Base-by-base conservation (phyloP, 2,888 invertebrate genomes). In the Xanthorhoe designata region DNA sequence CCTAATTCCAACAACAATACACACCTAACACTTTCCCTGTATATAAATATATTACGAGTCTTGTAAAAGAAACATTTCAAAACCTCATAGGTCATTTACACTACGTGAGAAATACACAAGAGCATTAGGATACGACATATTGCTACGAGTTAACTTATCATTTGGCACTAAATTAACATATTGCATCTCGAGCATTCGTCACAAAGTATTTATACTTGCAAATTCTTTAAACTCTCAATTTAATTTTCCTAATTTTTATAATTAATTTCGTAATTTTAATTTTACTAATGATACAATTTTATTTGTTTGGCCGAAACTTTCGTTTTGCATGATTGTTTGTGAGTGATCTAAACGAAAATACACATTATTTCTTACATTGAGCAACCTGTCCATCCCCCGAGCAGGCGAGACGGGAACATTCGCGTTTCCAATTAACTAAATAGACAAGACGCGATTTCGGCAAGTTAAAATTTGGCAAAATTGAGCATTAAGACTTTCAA, bases 151-250 rank as follows among this genome's bases (percentile, higher is more conserved):
- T 91, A 92, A 93, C 90, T 92, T 92, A 92, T 92, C 92, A 92
- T 93, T 93, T 93, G 93, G 93, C 93, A 93, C 93, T 92, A 93
- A 92, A 92, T 89, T 92, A 92, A 92, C 91, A 91, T 93, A 93
- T 92, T 92, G 92, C 92, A 91, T 91, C 87, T 89, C 91, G 91
- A 90, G 87, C 90, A 88, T 91, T 86, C 87, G 85, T 88, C 89
- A 86, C 89, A 86, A 86, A 85, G 80, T 88, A 85, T 85, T 84
- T 86, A 85, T 83, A 87, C 83, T 87, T 85, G 85, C 87, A 86
- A 87, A 86, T 87, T 85, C 77, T 83, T 87, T 84, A 85, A 64
- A 87, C 79, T 85, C 84, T 84, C 85, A 85, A 82, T 85, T 87
- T 83, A 77, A 81, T 74, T 78, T 80, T 79, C 74, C 80, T 85